Conservation (phyloP, 2,888 invertebrate species). For the Pristionchus mayeri region DNA sequence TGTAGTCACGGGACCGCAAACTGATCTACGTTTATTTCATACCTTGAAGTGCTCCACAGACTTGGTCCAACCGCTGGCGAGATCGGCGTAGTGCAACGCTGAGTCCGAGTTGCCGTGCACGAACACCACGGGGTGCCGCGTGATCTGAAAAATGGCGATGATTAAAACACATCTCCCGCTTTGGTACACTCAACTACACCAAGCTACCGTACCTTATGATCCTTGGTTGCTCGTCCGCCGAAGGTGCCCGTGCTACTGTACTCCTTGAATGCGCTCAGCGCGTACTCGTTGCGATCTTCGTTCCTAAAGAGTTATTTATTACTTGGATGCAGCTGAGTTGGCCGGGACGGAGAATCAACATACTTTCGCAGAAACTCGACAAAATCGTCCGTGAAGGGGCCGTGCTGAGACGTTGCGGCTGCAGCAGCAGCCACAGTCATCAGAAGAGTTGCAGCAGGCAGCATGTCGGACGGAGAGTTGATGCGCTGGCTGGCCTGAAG, state of each 20-base stretch:
- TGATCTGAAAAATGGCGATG: conserved; percentile 52
- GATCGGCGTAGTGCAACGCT: conserved; percentile 61
- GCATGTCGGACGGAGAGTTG: too few species aligned
- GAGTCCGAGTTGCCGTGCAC: conserved; percentile 74
- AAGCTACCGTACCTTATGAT: not conserved
- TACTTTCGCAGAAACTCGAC: conserved; percentile 28
- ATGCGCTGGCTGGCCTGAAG: too few species aligned
- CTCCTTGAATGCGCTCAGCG: not conserved
- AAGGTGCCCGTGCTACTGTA: conserved; percentile 21
- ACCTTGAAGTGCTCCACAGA: conserved; percentile 51
- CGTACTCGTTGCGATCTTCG: conserved; percentile 10
- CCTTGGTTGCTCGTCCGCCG: not conserved
- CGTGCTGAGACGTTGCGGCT: not conserved
- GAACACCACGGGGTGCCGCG: conserved; percentile 67
- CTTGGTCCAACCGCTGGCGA: conserved; percentile 66
- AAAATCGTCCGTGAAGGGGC: conserved; percentile 31
- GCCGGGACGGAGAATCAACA: too few species aligned
- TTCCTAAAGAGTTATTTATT: not conserved
- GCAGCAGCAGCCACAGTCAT: not conserved
- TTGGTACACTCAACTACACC: not conserved
- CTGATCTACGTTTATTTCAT: not conserved
- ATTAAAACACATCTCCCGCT: not conserved
- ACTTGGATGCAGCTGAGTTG: too few species aligned
- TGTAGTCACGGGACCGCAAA: not conserved
- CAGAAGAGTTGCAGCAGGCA: too few species aligned